Base-by-base conservation (phyloP, 92 coral and sea anemone genomes). In the Paragorgia papillata region DNA sequence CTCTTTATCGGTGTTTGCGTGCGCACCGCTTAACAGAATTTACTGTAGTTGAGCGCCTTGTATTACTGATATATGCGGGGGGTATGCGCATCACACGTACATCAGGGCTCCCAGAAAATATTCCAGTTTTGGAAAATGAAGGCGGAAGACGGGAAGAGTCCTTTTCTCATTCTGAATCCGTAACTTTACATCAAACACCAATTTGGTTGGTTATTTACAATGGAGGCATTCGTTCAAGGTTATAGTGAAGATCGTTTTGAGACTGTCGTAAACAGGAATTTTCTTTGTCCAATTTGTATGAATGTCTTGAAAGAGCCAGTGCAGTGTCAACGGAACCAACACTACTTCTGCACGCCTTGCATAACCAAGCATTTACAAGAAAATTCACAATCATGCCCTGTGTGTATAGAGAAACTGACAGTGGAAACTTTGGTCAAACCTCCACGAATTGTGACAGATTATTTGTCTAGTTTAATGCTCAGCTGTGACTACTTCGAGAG, bases 241-340 rank as follows among this genome's bases (percentile, higher is more conserved):
- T 35, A 62, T 35, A 18, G 2, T 2, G 69, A 62, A 29, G 69
- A 29, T 29, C 44, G 69, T 17, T 62, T 62, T n/a, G 35, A 31
- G 40, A 62, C 69, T 31, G 9, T 21, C 20, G 26, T 62, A 5
- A 32, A 62, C 32, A 31, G 20, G 0, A 62, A 62, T 62, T 62
- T 62, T 44, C 40, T 29, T 46, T 37, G 43, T 37, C 43, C 43
- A 37, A 37, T 62, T 32, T 62, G 69, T 62, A 14, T 15, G 7
- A 32, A 62, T 8, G 69, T 62, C 7, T 62, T 62, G 50, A 62
- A 35, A 35, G 69, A 62, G 5, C 69, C 69, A 31, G 69, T 62
- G 9, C 46, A 31, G 40, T 62, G 69, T 13, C 44, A 62, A 17
- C 4, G 43, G 10, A 62, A 62, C 26, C 69, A 62, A 62, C 69